Evolutionary conservation across 2,113 vertebrate species (phyloP), one percentile per base, ranked within the genome.

Genomic region (Hylia prasina): DNA sequence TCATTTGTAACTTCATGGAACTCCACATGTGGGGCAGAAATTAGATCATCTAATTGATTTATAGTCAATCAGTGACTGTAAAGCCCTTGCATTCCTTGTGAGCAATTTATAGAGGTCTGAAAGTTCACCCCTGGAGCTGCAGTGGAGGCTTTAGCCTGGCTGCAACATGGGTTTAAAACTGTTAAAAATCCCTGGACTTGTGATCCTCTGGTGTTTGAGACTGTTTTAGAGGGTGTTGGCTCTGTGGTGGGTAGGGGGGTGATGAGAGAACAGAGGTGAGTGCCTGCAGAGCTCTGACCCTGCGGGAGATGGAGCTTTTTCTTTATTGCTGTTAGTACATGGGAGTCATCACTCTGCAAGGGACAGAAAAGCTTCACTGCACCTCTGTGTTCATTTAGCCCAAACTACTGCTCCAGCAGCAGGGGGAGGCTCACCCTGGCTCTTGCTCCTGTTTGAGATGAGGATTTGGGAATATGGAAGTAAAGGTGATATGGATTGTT

Each of bases 31-130:
- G 75, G 65, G 75, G 75, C 85, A 92, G 89, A 86, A 86, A 61
- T 88, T 45, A 79, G 82, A 70, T 77, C 17, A 56, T 68, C 65
- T 95, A 61, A 87, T 81, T 94, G 80, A 81, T 92, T 89, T 87
- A 65, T 42, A 42, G 72, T 57, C 50, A 51, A 44, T 81, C 45
- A 87, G 60, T 65, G 63, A 17, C 51, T 88, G 66, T 82, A 88
- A 82, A 80, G 69, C 54, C 25, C 33, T 82, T 53, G 37, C 44
- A 40, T 79, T 91, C 71, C 54, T 87, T 23, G 3, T 20, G 39
- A 84, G 15, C 61, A 24, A 53, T 60, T 90, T 66, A n/a, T n/a
- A 18, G 75, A 44, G 40, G n/a, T 56, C 53, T 75, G 44, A 71
- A 72, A 50, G 44, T 25, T 94, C 22, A 50, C 5, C 20, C 20